phyloP scores from a whole-genome alignment of 2,888 invertebrate species.

The Rotaria macrura region DNA sequence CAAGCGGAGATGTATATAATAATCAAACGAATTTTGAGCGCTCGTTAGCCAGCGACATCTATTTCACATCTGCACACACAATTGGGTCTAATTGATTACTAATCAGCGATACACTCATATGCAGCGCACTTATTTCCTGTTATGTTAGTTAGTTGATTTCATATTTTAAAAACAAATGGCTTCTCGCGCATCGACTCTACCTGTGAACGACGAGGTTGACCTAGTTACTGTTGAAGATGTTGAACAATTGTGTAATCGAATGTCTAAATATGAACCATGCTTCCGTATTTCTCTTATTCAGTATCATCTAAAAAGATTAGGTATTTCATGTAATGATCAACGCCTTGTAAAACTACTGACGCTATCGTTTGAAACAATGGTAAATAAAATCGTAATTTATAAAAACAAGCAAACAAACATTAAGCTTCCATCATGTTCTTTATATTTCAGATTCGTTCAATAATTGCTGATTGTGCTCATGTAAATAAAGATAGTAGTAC shows the following conservation, averaged over 20 bases:
- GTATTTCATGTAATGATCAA: neutral
- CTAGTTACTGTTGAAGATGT: neutral
- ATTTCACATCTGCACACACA: no score
- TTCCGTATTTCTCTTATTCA: neutral
- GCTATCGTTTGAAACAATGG: constrained; percentile 1
- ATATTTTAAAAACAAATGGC: neutral
- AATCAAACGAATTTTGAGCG: no score
- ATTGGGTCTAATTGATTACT: no score
- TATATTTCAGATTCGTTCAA: neutral
- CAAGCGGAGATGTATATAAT: no score
- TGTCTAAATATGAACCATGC: neutral
- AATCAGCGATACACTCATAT: no score
- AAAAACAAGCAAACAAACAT: no score
- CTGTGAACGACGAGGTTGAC: neutral
- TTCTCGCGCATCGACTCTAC: neutral
- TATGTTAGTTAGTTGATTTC: neutral
- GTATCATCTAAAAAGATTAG: neutral
- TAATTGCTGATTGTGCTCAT: neutral
- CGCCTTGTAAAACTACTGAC: neutral
- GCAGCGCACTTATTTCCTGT: neutral
- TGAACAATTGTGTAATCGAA: neutral
- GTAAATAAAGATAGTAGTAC: neutral
- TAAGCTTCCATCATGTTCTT: neutral
- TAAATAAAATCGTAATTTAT: no score
- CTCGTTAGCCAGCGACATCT: no score